These are phyloP conservation scores for Dendroctonus ponderosae DNA, from an alignment of 1,140 invertebrate genomes.

Conservation along the genomic window DNA sequence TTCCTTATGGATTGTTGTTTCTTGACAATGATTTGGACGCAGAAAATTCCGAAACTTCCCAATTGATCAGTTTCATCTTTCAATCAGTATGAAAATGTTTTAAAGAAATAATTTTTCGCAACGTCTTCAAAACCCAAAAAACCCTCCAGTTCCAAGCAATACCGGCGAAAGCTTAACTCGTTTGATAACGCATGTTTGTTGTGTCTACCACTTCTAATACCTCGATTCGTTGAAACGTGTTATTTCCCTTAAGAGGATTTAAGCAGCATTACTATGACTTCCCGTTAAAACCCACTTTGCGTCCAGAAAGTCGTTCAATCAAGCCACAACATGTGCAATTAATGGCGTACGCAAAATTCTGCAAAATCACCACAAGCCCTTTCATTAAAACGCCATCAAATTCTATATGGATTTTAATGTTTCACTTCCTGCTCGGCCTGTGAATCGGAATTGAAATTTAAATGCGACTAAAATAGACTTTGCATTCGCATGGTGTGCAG, in stretches of 20 bases:
- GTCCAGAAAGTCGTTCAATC: background rate
- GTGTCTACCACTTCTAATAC: too few species aligned
- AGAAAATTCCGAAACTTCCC: too few species aligned
- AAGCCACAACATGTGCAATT: background rate
- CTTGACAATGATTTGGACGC: too few species aligned
- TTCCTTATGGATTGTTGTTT: too few species aligned
- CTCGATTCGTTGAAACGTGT: too few species aligned
- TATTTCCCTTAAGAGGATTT: background rate
- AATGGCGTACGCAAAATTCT: background rate
- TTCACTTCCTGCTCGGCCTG: slow-evolving; percentile 9
- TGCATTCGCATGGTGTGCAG: background rate
- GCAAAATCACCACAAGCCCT: background rate
- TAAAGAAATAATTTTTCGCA: too few species aligned
- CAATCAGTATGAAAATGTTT: too few species aligned
- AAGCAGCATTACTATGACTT: background rate
- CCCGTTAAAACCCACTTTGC: background rate
- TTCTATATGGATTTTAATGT: slow-evolving; percentile 4
- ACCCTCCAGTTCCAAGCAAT: too few species aligned
- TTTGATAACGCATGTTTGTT: too few species aligned
- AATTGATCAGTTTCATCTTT: too few species aligned
- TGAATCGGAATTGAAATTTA: background rate
- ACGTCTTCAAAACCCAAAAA: too few species aligned
- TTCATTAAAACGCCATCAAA: background rate
- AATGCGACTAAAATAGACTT: slow-evolving; percentile 17
- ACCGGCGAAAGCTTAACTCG: too few species aligned